A percentile compares a stretch with the other conserved stretches of the same genome.
Conservation (phyloP, 2,113 vertebrate species). For the Hydropotes inermis region DNA sequence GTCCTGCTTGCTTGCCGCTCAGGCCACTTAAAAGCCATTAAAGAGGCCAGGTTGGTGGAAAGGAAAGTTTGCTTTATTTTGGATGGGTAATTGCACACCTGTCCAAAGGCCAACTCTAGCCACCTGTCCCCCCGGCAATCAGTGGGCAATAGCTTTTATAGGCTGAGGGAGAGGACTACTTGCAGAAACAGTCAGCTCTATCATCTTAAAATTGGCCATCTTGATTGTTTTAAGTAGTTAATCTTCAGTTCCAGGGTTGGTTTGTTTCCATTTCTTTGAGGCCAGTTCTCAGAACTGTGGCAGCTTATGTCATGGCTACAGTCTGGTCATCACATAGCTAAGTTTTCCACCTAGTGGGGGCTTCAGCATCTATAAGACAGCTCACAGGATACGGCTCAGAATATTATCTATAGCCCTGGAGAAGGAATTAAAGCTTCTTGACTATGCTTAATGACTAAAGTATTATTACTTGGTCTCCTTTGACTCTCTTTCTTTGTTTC, state of each 20-base stretch:
- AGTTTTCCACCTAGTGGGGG: not conserved
- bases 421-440: not conserved
- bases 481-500: not conserved
- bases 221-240: not conserved
- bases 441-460: not conserved
- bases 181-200: not conserved
- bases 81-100: not conserved
- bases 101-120: not conserved
- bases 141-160: not conserved
- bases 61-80: not conserved
- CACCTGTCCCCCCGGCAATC: fast-evolving
- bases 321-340: not conserved
- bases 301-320: not conserved
- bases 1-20: not conserved
- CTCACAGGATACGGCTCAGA: not conserved
- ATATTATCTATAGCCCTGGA: not conserved
- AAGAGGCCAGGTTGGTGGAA: not conserved
- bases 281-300: not conserved
- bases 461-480: not conserved
- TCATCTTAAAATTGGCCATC: not conserved
- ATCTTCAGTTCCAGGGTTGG: not conserved
- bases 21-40: not conserved
- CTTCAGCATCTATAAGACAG: not conserved
- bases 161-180: not conserved
- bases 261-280: not conserved